Conservation (phyloP, 1,140 invertebrate genomes). For the Drosophila lini region DNA sequence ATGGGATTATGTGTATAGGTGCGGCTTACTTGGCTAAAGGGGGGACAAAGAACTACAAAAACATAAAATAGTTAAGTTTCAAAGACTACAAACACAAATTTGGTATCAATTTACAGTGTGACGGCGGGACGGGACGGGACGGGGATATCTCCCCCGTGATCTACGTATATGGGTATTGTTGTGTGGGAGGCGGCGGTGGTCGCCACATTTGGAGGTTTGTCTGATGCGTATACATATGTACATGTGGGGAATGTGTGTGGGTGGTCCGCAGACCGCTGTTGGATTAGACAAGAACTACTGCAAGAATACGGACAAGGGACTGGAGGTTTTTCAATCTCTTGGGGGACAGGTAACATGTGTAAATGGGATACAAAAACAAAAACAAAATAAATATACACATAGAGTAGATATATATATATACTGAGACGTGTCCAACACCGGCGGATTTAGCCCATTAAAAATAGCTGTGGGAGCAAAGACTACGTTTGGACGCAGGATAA, state of each 20-base stretch:
- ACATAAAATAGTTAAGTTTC: conserved; percentile 52
- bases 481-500: conserved; percentile 42
- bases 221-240: conserved; percentile 47
- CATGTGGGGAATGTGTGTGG: conserved; percentile 48
- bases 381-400: conserved; percentile 37
- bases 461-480: conserved; percentile 34
- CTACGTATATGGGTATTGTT: conserved; percentile 40
- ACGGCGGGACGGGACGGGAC: conserved; percentile 13
- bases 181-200: conserved; percentile 23
- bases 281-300: conserved; percentile 77
- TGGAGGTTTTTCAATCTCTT: conserved; percentile 15
- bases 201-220: conserved; percentile 52
- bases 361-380: conserved; percentile 37
- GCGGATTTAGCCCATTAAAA: conserved; percentile 36
- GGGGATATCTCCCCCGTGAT: conserved; percentile 15
- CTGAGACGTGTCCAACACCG: conserved; percentile 69
- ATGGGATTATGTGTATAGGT: conserved; percentile 38
- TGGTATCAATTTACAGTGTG: conserved; percentile 58
- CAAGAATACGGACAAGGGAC: conserved; percentile 43
- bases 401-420: conserved; percentile 38
- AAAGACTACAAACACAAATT: conserved; percentile 57
- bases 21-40: conserved; percentile 48
- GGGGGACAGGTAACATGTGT: conserved; percentile 56
- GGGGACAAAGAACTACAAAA: conserved; percentile 58
- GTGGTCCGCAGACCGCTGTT: conserved; percentile 44